These are phyloP conservation scores for Lagopus leucura DNA, from an alignment of 2,113 vertebrate genomes.

Conservation along the genomic window DNA sequence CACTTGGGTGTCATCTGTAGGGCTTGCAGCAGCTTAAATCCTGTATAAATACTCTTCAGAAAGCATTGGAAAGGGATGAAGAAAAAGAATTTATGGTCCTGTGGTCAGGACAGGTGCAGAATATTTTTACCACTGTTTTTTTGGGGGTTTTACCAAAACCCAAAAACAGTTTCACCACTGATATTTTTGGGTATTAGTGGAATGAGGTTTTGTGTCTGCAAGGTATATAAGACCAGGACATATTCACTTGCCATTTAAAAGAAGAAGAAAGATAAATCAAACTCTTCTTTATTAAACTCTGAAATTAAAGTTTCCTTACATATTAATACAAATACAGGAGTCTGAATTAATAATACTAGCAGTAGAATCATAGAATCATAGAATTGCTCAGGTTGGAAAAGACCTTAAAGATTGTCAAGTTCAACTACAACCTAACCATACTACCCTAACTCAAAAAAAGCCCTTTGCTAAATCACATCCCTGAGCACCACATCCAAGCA, in stretches of 20 bases:
- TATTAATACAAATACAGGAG: background rate
- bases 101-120: background rate
- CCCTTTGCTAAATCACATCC: too few relatives aligned
- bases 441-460: too few relatives aligned
- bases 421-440: too few relatives aligned
- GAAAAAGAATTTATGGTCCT: background rate
- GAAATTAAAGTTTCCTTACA: background rate
- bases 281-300: background rate
- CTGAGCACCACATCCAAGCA: too few relatives aligned
- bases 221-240: background rate
- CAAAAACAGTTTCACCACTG: background rate
- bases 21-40: background rate
- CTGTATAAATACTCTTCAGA: constrained; percentile 6
- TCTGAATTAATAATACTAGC: background rate
- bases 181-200: background rate
- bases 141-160: too few relatives aligned
- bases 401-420: too few relatives aligned
- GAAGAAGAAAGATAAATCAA: background rate
- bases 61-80: background rate
- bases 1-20: constrained; percentile 48
- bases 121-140: background rate
- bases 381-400: too few relatives aligned
- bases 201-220: background rate
- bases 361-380: background rate
- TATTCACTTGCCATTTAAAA: background rate